phyloP scores from a whole-genome alignment of 2,113 vertebrate species.

The Campylomormyrus numenius region DNA sequence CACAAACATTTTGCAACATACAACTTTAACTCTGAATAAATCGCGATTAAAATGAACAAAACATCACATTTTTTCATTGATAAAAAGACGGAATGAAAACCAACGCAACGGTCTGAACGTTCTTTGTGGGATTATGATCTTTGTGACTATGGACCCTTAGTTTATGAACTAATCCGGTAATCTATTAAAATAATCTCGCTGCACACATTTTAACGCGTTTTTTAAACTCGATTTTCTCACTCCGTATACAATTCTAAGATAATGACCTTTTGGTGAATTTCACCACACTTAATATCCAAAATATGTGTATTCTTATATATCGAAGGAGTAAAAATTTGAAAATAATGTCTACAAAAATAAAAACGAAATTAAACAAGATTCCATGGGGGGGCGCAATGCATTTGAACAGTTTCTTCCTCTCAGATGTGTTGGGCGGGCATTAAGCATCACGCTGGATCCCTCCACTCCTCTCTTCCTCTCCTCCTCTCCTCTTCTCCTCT shows the following conservation, averaged over 20 bases:
- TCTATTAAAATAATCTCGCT: neutral
- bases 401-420: neutral
- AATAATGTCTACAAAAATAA: conserved; percentile 6
- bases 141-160: neutral
- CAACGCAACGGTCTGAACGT: neutral
- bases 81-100: conserved; percentile 16
- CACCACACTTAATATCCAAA: neutral
- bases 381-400: neutral
- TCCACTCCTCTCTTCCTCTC: neutral
- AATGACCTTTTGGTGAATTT: neutral
- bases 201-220: neutral
- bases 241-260: neutral
- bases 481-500: neutral
- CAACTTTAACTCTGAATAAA: neutral
- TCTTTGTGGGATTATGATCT: neutral
- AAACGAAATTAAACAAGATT: neutral
- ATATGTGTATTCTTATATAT: neutral
- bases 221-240: neutral
- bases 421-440: neutral
- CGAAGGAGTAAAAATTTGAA: neutral
- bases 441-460: neutral
- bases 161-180: neutral
- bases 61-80: conserved; percentile 21
- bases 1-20: neutral
- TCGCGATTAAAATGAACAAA: neutral